These are phyloP conservation scores for Drosophila setifemur DNA, from an alignment of 1,140 invertebrate species.

Conservation along the genomic window DNA sequence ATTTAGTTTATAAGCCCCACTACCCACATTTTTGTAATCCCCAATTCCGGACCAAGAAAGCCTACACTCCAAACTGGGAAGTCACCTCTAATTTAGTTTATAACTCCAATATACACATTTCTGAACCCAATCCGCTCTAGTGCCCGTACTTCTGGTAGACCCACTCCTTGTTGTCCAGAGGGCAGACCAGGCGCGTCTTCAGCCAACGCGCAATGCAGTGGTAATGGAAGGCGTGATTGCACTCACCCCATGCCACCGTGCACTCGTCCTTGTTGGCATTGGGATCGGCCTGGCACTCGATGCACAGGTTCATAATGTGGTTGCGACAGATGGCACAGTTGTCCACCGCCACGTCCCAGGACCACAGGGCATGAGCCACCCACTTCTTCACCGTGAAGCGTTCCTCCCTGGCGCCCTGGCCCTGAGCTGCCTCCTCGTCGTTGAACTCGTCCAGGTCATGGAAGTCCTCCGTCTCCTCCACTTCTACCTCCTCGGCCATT, in stretches of 20 bases:
- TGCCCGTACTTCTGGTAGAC: slow-evolving; percentile 93
- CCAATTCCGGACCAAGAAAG: too few relatives aligned
- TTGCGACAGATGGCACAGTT: slow-evolving; percentile 99
- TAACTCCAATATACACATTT: too few relatives aligned
- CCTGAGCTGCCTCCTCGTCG: slow-evolving; percentile 86
- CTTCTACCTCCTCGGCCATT: slow-evolving; percentile 87
- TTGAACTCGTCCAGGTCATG: slow-evolving; percentile 61
- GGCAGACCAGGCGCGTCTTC: slow-evolving; percentile 99
- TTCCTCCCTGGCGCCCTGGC: slow-evolving; percentile 85
- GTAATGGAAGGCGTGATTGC: slow-evolving; percentile 99
- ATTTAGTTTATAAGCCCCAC: too few relatives aligned
- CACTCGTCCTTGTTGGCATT: slow-evolving; percentile 98
- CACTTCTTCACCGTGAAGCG: slow-evolving; percentile 98
- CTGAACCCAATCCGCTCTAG: too few relatives aligned
- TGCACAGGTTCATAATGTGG: slow-evolving; percentile 99
- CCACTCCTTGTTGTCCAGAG: slow-evolving; percentile 99
- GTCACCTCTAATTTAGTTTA: slow-evolving; percentile 8
- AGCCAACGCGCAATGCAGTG: slow-evolving; percentile 99
- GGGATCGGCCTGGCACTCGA: slow-evolving; percentile 99
- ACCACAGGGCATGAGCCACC: slow-evolving; percentile 98
- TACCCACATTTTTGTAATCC: too few relatives aligned
- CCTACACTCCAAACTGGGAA: too few relatives aligned
- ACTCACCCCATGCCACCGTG: slow-evolving; percentile 99
- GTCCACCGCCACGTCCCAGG: slow-evolving; percentile 99
- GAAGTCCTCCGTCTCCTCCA: slow-evolving; percentile 62